A percentile compares a stretch with the other conserved stretches of the same genome.
phyloP scores from a whole-genome alignment of 2,888 invertebrate genomes.

The Eilema caniola region DNA sequence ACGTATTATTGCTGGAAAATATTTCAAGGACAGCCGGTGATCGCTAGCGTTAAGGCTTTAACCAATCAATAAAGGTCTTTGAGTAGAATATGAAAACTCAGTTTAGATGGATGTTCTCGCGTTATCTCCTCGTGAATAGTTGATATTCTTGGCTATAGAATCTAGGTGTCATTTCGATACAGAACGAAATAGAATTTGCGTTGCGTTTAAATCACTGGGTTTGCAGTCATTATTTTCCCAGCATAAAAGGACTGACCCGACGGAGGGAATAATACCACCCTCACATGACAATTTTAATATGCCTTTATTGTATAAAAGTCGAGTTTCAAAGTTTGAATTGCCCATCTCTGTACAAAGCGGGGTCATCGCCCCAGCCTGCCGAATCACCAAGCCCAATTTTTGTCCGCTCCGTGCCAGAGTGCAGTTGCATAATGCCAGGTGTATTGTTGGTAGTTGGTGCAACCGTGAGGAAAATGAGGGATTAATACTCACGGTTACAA shows the following conservation, averaged over 20 bases:
- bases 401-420: conserved; percentile 49
- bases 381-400: conserved; percentile 43
- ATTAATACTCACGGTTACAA: conserved; percentile 10
- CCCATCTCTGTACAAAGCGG: conserved; percentile 36
- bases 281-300: too few species aligned
- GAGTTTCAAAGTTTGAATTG: conserved; percentile 18
- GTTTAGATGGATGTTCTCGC: neutral
- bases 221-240: too few species aligned
- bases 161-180: too few species aligned
- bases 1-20: too few species aligned
- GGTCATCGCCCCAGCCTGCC: conserved; percentile 36
- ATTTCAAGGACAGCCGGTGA: too few species aligned
- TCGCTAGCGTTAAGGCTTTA: neutral
- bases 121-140: too few species aligned
- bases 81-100: neutral
- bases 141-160: too few species aligned
- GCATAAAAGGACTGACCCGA: too few species aligned
- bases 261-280: too few species aligned
- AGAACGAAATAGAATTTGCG: too few species aligned
- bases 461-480: conserved; percentile 12
- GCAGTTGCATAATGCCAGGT: conserved; percentile 51
- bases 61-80: neutral
- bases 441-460: conserved; percentile 25
- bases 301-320: too few species aligned
- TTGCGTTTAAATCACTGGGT: too few species aligned